These are phyloP conservation scores for Forbesichthys agassizii DNA, from an alignment of 2,113 vertebrate species.

Conservation along the genomic window DNA sequence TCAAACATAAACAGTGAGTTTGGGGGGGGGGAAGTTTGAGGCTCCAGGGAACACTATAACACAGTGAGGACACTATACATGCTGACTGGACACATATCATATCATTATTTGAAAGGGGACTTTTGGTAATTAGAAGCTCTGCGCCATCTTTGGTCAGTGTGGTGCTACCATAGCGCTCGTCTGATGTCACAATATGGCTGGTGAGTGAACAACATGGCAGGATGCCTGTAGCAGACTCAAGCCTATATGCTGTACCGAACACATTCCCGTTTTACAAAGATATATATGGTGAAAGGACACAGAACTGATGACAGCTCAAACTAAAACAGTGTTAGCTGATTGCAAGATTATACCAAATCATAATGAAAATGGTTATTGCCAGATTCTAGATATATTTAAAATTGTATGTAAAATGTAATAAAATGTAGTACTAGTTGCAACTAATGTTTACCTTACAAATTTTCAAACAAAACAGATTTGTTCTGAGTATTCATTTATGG, in stretches of 20 bases:
- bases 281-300: slow-evolving; percentile 45
- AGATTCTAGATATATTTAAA: too few species aligned
- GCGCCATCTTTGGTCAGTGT: slow-evolving; percentile 30
- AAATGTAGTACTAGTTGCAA: too few species aligned
- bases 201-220: slow-evolving; percentile 41
- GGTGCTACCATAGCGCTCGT: slow-evolving; percentile 22
- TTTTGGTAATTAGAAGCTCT: background rate
- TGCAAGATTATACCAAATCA: slow-evolving; percentile 27
- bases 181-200: slow-evolving; percentile 37
- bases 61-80: slow-evolving; percentile 13
- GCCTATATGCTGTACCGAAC: slow-evolving; percentile 37
- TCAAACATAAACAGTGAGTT: too few species aligned
- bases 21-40: too few species aligned
- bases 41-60: too few species aligned
- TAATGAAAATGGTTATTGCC: slow-evolving; percentile 33
- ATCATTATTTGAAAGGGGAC: slow-evolving; percentile 29
- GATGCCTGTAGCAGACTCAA: slow-evolving; percentile 34
- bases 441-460: too few species aligned
- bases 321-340: slow-evolving; percentile 19
- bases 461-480: too few species aligned
- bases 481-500: too few species aligned
- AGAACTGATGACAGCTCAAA: slow-evolving; percentile 8
- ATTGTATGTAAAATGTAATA: too few species aligned
- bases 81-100: slow-evolving; percentile 39
- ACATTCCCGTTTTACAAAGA: slow-evolving; percentile 39